A percentile compares a stretch with the other conserved stretches of the same genome.
Evolutionary conservation across 2,113 vertebrate species (phyloP).

Genomic region (Campylomormyrus numenius): DNA sequence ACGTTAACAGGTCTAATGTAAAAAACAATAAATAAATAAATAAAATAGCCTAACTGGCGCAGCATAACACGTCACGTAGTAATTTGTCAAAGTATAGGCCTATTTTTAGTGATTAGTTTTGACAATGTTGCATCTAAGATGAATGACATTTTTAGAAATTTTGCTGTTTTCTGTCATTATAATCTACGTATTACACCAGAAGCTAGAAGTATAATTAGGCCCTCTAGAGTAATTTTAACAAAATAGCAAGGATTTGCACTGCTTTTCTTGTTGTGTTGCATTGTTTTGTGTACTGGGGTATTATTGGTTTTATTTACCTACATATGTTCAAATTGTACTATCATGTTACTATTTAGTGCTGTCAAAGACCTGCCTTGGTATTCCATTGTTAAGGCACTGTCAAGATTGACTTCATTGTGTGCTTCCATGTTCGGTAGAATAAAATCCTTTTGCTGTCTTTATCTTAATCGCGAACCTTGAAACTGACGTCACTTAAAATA

Average conservation of each 20-base stretch:
- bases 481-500: neutral
- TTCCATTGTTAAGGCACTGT: neutral
- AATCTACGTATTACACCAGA: neutral
- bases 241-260: neutral
- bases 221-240: conserved; percentile 14
- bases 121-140: neutral
- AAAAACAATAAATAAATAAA: neutral
- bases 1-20: neutral
- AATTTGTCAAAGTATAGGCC: neutral
- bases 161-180: neutral
- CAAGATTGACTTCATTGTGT: neutral
- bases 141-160: neutral
- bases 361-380: neutral
- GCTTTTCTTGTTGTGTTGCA: neutral
- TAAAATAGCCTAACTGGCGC: neutral
- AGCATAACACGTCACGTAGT: neutral
- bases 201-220: neutral
- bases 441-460: neutral
- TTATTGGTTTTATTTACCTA: neutral
- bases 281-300: neutral
- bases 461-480: neutral
- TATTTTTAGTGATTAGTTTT: neutral
- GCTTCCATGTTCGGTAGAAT: neutral
- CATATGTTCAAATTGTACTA: neutral
- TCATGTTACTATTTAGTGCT: neutral